These are phyloP conservation scores for Melanocharis versteri DNA, from an alignment of 2,113 vertebrate species.

Conservation along the genomic window DNA sequence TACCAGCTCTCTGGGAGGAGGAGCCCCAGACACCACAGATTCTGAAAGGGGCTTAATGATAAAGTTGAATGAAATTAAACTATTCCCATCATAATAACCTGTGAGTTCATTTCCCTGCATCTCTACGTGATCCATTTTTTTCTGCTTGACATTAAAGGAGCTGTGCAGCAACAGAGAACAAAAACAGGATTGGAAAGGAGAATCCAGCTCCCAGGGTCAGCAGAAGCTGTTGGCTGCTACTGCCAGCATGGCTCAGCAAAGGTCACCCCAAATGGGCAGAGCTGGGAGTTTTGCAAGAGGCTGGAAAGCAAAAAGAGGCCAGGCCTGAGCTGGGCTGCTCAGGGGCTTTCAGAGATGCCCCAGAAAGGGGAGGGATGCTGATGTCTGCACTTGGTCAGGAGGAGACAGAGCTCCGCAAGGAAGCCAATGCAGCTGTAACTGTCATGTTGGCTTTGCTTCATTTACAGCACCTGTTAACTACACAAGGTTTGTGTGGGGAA, in stretches of 20 bases:
- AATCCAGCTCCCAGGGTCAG: neutral
- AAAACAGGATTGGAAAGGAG: neutral
- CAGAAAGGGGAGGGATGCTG: neutral
- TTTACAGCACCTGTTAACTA: neutral
- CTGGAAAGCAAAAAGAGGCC: neutral
- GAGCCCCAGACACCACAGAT: neutral
- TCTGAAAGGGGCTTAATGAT: neutral
- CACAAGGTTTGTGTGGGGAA: neutral
- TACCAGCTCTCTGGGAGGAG: neutral
- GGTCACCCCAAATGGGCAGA: neutral
- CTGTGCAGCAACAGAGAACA: conserved; percentile 1
- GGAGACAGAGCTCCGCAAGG: neutral
- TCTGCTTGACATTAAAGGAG: conserved; percentile 14
- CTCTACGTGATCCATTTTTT: neutral
- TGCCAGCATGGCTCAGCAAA: neutral
- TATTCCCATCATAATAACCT: neutral
- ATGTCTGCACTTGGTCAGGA: neutral
- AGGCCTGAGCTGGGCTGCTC: neutral
- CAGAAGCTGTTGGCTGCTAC: neutral
- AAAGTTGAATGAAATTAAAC: conserved; percentile 16
- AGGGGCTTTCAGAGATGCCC: neutral
- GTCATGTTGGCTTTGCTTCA: conserved; percentile 40
- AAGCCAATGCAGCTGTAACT: neutral
- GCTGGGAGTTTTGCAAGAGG: neutral
- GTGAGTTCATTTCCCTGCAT: neutral